Evolutionary conservation across 1,140 invertebrate species (phyloP).

Genomic region (Eriocheir sinensis): DNA sequence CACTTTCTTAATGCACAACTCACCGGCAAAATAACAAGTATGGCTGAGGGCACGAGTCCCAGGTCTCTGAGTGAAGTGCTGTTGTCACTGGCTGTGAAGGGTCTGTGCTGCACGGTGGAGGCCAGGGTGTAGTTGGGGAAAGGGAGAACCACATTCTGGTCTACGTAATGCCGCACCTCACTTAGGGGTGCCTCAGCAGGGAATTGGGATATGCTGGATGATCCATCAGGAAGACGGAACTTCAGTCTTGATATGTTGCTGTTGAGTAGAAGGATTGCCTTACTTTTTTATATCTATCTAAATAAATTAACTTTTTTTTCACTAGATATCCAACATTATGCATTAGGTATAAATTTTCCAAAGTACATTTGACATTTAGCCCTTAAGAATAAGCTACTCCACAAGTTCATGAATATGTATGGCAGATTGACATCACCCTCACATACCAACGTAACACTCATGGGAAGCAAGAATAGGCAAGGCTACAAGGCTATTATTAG

Average conservation of each 20-base stretch:
- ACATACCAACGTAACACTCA: too few relatives aligned
- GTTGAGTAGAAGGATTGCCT: constrained; percentile 52
- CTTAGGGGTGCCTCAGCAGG: constrained; percentile 84
- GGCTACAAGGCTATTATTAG: neutral
- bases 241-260: constrained; percentile 87
- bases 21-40: constrained; percentile 72
- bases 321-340: neutral
- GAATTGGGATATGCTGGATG: constrained; percentile 86
- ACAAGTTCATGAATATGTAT: neutral
- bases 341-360: neutral
- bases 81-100: constrained; percentile 87
- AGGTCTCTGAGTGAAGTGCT: constrained; percentile 86
- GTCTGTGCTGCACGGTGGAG: constrained; percentile 90
- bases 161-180: constrained; percentile 85
- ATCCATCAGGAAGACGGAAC: constrained; percentile 91
- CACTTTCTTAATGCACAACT: constrained; percentile 6
- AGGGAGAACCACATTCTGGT: constrained; percentile 82
- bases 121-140: constrained; percentile 87
- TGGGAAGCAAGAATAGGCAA: too few relatives aligned
- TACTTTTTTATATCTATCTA: neutral
- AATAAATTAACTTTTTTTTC: neutral
- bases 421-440: neutral
- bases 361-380: neutral
- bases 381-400: neutral
- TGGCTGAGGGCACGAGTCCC: constrained; percentile 89